Conservation (phyloP, 1,140 invertebrate species). For the Andricus grossulariae region DNA sequence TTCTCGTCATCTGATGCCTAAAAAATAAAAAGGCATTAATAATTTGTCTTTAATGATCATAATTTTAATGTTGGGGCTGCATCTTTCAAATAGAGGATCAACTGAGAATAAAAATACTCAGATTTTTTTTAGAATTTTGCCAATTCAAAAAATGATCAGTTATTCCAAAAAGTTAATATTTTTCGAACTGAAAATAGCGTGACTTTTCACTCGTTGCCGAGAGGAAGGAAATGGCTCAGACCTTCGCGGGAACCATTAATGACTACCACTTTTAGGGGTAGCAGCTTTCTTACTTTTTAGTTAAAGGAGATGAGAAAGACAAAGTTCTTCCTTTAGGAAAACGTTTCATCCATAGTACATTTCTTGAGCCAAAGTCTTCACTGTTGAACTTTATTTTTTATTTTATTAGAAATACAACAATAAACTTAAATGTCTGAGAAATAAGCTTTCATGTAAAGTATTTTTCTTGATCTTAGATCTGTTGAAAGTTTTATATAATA, state of each 20-base stretch:
- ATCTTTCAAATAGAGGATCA: too few relatives aligned
- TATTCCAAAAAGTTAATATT: too few relatives aligned
- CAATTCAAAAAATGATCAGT: too few relatives aligned
- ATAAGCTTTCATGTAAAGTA: too few relatives aligned
- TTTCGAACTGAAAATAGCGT: neutral
- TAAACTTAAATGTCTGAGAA: too few relatives aligned
- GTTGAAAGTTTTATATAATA: neutral
- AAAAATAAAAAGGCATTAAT: constrained; percentile 43
- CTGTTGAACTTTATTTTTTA: neutral
- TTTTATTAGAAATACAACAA: too few relatives aligned
- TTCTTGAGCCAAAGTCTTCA: neutral
- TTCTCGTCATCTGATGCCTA: constrained; percentile 59
- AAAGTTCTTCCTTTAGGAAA: neutral
- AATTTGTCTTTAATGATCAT: neutral
- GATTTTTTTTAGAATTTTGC: too few relatives aligned
- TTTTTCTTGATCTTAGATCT: too few relatives aligned
- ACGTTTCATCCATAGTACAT: neutral
- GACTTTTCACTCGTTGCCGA: neutral
- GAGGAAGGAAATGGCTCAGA: neutral
- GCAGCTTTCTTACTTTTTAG: constrained; percentile 16
- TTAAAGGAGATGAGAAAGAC: constrained; percentile 16
- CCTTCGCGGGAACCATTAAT: constrained; percentile 11
- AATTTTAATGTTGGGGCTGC: neutral
- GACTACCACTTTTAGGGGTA: neutral
- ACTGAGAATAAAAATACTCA: too few relatives aligned